Conservation (phyloP, 2,797 vertebrate species). For the Aldrovandia affinis region DNA sequence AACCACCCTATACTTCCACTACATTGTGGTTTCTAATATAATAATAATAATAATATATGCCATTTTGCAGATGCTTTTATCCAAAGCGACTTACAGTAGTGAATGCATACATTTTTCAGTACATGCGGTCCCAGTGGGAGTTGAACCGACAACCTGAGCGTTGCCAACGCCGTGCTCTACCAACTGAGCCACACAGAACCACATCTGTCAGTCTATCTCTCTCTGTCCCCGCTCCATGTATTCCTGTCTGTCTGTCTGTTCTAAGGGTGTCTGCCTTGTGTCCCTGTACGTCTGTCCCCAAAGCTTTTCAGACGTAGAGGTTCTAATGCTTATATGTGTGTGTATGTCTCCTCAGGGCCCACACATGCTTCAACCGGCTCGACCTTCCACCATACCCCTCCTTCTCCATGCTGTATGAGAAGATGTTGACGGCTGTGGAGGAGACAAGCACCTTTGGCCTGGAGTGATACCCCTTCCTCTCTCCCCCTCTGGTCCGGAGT, state of each 20-base stretch:
- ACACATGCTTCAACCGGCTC: conserved; percentile 97
- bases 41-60: no score
- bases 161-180: no score
- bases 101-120: no score
- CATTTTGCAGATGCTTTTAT: no score
- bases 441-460: conserved; percentile 97
- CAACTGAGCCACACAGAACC: no score
- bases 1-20: no score
- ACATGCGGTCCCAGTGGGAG: no score
- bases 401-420: conserved; percentile 97
- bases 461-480: conserved; percentile 71
- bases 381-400: conserved; percentile 96
- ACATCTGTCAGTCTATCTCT: not conserved
- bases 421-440: conserved; percentile 94
- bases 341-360: conserved; percentile 77
- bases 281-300: not conserved
- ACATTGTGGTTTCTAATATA: no score
- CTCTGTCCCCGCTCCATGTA: not conserved
- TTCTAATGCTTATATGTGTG: conserved; percentile 4
- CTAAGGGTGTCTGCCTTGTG: not conserved
- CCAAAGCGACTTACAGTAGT: no score
- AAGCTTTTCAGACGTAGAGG: not conserved
- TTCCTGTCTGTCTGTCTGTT: not conserved
- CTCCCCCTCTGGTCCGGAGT: conserved; percentile 21
- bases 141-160: no score